phyloP scores from a whole-genome alignment of 2,888 invertebrate species.

The Nasonia oneida region DNA sequence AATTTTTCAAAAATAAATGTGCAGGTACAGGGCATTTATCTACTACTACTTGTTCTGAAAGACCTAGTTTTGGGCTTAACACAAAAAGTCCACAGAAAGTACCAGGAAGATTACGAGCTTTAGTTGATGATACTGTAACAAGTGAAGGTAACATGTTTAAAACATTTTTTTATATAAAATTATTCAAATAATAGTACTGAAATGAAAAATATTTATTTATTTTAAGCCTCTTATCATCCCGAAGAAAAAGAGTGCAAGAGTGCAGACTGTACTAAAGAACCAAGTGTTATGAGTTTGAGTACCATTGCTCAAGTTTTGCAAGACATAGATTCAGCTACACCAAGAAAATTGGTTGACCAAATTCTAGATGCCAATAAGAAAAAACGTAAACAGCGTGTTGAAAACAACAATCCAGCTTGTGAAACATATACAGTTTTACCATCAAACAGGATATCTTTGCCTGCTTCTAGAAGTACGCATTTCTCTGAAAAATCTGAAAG shows the following conservation, averaged over 20 bases:
- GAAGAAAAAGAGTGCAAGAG: slow-evolving; percentile 61
- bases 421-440: slow-evolving; percentile 66
- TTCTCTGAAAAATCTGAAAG: slow-evolving; percentile 58
- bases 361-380: slow-evolving; percentile 72
- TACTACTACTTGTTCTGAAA: slow-evolving; percentile 60
- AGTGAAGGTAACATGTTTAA: slow-evolving; percentile 68
- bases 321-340: slow-evolving; percentile 67
- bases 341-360: slow-evolving; percentile 73
- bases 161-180: slow-evolving; percentile 17
- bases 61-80: slow-evolving; percentile 72
- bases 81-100: slow-evolving; percentile 70
- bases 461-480: slow-evolving; percentile 58
- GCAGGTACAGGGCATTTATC: slow-evolving; percentile 75
- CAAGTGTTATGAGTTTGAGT: slow-evolving; percentile 74
- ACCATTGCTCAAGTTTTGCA: slow-evolving; percentile 73
- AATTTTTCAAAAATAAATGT: slow-evolving; percentile 79
- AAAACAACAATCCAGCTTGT: slow-evolving; percentile 54
- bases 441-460: slow-evolving; percentile 65
- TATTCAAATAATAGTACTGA: background rate
- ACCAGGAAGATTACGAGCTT: slow-evolving; percentile 65
- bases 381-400: slow-evolving; percentile 53
- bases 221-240: slow-evolving; percentile 37
- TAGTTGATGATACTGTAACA: slow-evolving; percentile 70
- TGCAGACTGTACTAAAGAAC: slow-evolving; percentile 66
- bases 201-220: background rate